Conservation (phyloP, 2,797 vertebrate genomes). For the Spheniscus humboldti region DNA sequence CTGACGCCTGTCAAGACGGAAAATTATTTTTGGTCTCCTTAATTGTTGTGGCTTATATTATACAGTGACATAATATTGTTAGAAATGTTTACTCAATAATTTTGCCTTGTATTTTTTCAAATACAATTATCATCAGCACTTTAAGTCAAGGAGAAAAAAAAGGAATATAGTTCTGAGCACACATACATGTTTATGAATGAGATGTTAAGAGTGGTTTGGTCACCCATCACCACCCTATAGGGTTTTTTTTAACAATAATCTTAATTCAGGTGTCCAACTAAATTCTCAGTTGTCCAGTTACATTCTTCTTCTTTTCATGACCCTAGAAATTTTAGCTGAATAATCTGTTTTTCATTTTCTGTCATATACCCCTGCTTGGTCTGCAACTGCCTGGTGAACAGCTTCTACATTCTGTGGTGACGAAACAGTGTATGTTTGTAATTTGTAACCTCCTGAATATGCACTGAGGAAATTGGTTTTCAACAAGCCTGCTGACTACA, state of each 20-base stretch:
- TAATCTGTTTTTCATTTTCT: not conserved
- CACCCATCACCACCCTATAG: not conserved
- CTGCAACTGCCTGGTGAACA: not conserved
- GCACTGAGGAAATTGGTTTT: not conserved
- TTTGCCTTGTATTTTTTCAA: not conserved
- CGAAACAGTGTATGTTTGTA: not conserved
- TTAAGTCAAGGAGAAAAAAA: not conserved
- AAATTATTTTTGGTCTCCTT: not conserved
- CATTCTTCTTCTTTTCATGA: not conserved
- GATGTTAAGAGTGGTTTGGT: not conserved
- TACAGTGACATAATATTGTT: not conserved
- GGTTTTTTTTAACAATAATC: not conserved
- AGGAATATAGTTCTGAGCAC: not conserved
- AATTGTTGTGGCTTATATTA: not conserved
- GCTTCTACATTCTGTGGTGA: not conserved
- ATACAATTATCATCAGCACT: not conserved
- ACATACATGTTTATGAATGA: not conserved
- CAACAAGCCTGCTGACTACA: not conserved
- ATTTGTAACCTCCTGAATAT: not conserved
- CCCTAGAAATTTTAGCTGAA: not conserved
- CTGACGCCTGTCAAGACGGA: constrained; percentile 78
- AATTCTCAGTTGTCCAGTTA: not conserved
- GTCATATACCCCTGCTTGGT: not conserved
- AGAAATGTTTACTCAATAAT: not conserved
- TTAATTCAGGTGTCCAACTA: not conserved